These are phyloP conservation scores for sheep (Ovis aries) DNA, from an alignment of 2,113 vertebrate genomes.

Conservation along the genomic window ARS-UI_Ramb_v3.0 NC_056080.1:5293001-5293500, in stretches of 20 bases:
- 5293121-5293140: constrained; percentile 58
- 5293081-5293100: constrained; percentile 51
- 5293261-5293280: accelerated
- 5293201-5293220: neutral
- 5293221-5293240: constrained; percentile 14
- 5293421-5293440: neutral
- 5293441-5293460: neutral
- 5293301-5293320: neutral
- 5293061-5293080: neutral
- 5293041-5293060: constrained; percentile 46
- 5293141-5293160: constrained; percentile 73
- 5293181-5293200: neutral
- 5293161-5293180: constrained; percentile 29
- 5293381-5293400: neutral
- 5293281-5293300: neutral
- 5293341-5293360: neutral
- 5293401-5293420: neutral
- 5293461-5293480: neutral
- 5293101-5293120: constrained; percentile 68
- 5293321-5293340: accelerated
- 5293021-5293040: constrained; percentile 66
- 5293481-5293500: neutral
- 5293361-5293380: neutral
- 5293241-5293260: neutral
- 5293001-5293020: constrained; percentile 39